Evolutionary conservation across 92 coral and sea anemone genomes (phyloP).

Genomic region (Hydrozoanthus gracilis): DNA sequence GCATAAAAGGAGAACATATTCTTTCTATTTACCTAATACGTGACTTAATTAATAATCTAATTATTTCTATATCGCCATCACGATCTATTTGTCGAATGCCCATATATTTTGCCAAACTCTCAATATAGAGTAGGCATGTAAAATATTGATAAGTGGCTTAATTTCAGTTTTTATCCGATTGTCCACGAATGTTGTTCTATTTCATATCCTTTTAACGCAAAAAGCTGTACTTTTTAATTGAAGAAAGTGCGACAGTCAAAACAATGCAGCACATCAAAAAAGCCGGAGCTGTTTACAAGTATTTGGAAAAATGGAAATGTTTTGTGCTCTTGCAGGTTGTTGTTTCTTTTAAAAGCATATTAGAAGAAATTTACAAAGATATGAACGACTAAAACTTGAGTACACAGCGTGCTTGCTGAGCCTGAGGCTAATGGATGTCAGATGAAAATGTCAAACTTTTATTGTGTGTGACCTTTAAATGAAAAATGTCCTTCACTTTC

Average conservation of each 20-base stretch:
- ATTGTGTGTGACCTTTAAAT: background rate
- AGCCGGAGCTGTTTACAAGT: slow-evolving; percentile 25
- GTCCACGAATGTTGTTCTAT: background rate
- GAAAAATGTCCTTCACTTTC: background rate
- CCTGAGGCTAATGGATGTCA: background rate
- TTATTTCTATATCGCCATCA: too few relatives aligned
- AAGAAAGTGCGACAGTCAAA: background rate
- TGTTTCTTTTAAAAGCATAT: background rate
- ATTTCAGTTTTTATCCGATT: too few relatives aligned
- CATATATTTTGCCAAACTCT: too few relatives aligned
- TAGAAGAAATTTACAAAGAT: background rate
- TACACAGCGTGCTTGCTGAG: background rate
- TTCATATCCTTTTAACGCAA: background rate
- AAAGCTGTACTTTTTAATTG: background rate
- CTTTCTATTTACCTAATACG: too few relatives aligned
- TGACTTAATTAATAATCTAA: too few relatives aligned
- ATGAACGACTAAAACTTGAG: background rate
- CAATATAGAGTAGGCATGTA: too few relatives aligned
- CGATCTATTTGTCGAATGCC: too few relatives aligned
- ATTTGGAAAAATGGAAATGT: background rate
- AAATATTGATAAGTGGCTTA: too few relatives aligned
- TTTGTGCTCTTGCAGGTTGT: background rate
- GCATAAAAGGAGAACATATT: too few relatives aligned
- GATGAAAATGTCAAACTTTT: background rate
- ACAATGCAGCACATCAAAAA: background rate